Conservation (phyloP, 1,140 invertebrate species). For the Calycopis cecrops region DNA sequence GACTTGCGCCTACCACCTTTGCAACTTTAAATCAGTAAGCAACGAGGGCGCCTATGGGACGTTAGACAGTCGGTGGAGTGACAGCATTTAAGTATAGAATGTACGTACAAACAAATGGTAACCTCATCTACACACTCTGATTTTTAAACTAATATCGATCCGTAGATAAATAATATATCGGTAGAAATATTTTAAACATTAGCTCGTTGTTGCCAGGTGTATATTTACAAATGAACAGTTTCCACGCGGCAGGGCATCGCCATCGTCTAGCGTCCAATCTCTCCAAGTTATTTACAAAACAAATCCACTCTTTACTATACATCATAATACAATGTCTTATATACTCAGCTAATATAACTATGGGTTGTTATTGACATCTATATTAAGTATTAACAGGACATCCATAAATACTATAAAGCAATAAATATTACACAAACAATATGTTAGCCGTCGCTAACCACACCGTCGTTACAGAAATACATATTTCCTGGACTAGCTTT, state of each 20-base stretch:
- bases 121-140: too few relatives aligned
- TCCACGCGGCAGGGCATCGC: not conserved
- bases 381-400: slow-evolving; percentile 14
- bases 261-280: not conserved
- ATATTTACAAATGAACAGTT: slow-evolving; percentile 9
- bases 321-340: slow-evolving; percentile 10
- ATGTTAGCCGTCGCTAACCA: slow-evolving; percentile 12
- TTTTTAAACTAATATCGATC: too few relatives aligned
- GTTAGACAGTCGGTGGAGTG: too few relatives aligned
- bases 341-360: not conserved
- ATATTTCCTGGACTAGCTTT: slow-evolving; percentile 32
- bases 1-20: too few relatives aligned
- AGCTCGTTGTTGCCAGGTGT: not conserved
- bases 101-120: too few relatives aligned
- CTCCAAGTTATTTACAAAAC: slow-evolving; percentile 8
- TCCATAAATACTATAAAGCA: slow-evolving; percentile 7
- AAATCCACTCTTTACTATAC: not conserved
- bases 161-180: too few relatives aligned
- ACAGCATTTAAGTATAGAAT: too few relatives aligned
- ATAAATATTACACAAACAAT: slow-evolving; percentile 19
- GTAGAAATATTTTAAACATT: not conserved
- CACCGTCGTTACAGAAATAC: slow-evolving; percentile 30
- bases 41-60: too few relatives aligned
- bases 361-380: slow-evolving; percentile 1
- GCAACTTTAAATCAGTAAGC: too few relatives aligned